phyloP scores from a whole-genome alignment of 2,888 invertebrate genomes.

The Charanyca ferruginea region DNA sequence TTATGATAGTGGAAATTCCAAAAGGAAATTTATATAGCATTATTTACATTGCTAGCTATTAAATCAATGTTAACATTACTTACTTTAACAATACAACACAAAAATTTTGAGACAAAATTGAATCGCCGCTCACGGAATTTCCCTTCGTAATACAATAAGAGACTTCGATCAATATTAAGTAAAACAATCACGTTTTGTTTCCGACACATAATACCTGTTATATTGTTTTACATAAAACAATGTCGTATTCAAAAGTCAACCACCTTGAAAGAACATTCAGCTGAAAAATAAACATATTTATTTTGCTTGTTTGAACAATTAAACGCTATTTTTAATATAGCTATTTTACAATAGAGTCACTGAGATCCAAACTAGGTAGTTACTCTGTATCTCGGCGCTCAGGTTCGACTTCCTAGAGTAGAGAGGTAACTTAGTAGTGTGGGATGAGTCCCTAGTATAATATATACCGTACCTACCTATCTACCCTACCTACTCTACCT shows the following conservation, averaged over 20 bases:
- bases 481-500: no score
- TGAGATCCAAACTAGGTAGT: not conserved
- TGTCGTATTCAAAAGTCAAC: not conserved
- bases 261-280: no score
- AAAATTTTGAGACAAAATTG: not conserved
- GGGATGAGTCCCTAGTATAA: no score
- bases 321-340: no score
- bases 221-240: not conserved
- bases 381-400: not conserved
- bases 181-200: conserved; percentile 23
- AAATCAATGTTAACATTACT: not conserved
- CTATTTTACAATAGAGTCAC: not conserved
- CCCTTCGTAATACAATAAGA: conserved; percentile 14
- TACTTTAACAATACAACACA: not conserved
- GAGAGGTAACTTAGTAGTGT: not conserved
- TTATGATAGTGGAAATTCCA: no score
- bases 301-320: not conserved
- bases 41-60: no score
- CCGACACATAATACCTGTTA: not conserved
- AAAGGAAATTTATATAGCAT: no score
- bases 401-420: not conserved
- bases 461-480: no score
- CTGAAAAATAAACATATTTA: no score
- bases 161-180: conserved; percentile 3
- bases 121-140: not conserved